A percentile compares a stretch with the other conserved stretches of the same genome.
Conservation (phyloP, 2,797 vertebrate genomes). For the Echeneis naucrates region DNA sequence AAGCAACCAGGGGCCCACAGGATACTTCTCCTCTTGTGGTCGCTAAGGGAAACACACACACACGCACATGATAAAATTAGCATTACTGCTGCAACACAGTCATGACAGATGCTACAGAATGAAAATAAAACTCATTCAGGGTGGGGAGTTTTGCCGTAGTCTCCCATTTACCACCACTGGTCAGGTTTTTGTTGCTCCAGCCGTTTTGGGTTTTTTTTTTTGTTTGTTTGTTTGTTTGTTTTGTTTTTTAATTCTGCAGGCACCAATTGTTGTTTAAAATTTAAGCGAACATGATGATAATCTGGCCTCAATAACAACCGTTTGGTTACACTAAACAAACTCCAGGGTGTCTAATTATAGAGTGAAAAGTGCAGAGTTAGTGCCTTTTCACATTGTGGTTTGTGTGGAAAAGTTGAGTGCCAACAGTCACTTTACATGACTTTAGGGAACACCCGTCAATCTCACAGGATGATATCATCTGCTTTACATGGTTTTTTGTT, state of each 20-base stretch:
- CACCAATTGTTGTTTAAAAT: neutral
- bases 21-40: conserved; percentile 92
- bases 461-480: conserved; percentile 32
- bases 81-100: neutral
- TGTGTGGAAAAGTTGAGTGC: conserved; percentile 21
- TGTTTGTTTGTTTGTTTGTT: neutral
- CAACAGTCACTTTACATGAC: neutral
- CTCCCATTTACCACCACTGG: neutral
- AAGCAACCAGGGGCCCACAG: conserved; percentile 95
- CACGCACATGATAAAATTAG: conserved; percentile 32
- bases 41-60: conserved; percentile 61
- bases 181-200: neutral
- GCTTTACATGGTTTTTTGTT: conserved; percentile 19
- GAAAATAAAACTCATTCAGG: conserved; percentile 17
- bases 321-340: neutral
- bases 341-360: conserved; percentile 23
- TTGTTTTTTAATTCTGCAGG: neutral
- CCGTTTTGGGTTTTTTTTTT: neutral
- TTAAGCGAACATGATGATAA: neutral
- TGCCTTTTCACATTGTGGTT: conserved; percentile 9
- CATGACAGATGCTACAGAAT: conserved; percentile 25
- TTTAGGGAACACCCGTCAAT: neutral
- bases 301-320: conserved; percentile 19
- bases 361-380: conserved; percentile 10
- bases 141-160: conserved; percentile 2